Conservation (phyloP, 1,140 invertebrate genomes). For the Arctopsyche grandis region DNA sequence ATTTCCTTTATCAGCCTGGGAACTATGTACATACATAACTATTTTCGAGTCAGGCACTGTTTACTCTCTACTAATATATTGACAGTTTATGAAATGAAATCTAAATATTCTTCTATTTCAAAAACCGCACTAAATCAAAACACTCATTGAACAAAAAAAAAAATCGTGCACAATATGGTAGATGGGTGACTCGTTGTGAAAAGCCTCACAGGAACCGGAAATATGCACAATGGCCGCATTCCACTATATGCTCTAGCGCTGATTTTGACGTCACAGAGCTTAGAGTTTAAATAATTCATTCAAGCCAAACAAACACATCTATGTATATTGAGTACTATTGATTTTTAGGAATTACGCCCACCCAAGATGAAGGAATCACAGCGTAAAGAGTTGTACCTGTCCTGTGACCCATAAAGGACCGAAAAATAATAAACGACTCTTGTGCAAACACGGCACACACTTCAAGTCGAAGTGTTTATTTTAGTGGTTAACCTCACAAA, state of each 20-base stretch:
- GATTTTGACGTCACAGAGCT: too few relatives aligned
- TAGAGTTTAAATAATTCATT: not conserved
- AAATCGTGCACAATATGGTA: slow-evolving; percentile 18
- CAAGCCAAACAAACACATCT: not conserved
- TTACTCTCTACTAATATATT: too few relatives aligned
- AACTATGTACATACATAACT: too few relatives aligned
- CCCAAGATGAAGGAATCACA: not conserved
- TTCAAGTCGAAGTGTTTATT: slow-evolving; percentile 24
- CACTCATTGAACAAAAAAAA: not conserved
- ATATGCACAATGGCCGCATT: slow-evolving; percentile 31
- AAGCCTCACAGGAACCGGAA: slow-evolving; percentile 40
- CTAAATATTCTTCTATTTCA: too few relatives aligned
- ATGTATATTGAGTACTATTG: not conserved
- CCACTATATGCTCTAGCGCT: not conserved
- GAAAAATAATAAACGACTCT: slow-evolving; percentile 3
- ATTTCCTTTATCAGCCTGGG: not conserved
- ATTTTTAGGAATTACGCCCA: slow-evolving; percentile 3
- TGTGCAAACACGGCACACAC: not conserved
- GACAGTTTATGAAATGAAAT: too few relatives aligned
- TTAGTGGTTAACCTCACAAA: slow-evolving; percentile 3
- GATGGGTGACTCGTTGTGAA: slow-evolving; percentile 15
- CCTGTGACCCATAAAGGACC: not conserved
- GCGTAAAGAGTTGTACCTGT: not conserved
- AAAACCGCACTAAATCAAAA: too few relatives aligned
- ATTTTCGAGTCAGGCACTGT: too few relatives aligned